phyloP scores from a whole-genome alignment of 2,888 invertebrate species.

The Epirrhoe alternata region DNA sequence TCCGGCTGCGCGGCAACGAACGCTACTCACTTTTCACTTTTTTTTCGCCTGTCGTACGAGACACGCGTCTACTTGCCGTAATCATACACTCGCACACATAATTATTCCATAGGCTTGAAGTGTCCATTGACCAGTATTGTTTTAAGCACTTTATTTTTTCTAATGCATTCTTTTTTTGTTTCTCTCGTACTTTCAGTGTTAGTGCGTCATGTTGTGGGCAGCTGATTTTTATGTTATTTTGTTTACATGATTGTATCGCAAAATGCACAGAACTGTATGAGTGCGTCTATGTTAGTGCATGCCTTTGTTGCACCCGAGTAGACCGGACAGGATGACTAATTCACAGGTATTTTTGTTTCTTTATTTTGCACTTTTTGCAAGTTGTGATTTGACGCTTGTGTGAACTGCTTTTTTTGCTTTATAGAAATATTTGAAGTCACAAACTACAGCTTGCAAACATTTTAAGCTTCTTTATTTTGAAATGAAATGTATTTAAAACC shows the following conservation, averaged over 20 bases:
- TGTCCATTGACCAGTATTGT: conserved; percentile 47
- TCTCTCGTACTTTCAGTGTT: conserved; percentile 80
- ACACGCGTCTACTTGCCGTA: conserved; percentile 71
- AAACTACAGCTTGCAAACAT: conserved; percentile 33
- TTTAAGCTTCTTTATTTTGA: conserved; percentile 16
- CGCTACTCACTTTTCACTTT: conserved; percentile 78
- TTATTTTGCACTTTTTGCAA: conserved; percentile 60
- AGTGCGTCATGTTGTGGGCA: conserved; percentile 79
- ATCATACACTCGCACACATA: conserved; percentile 57
- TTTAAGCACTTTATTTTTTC: conserved; percentile 58
- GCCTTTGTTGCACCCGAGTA: conserved; percentile 76
- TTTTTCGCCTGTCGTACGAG: conserved; percentile 73
- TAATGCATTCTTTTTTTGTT: conserved; percentile 75
- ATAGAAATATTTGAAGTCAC: conserved; percentile 7
- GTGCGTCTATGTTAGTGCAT: conserved; percentile 80
- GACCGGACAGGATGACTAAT: conserved; percentile 84
- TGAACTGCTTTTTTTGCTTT: conserved; percentile 30
- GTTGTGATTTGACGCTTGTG: conserved; percentile 42
- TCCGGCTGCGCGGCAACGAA: conserved; percentile 61
- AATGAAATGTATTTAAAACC: neutral
- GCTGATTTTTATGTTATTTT: conserved; percentile 74
- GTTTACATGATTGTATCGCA: conserved; percentile 73
- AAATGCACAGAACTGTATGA: conserved; percentile 78
- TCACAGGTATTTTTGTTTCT: conserved; percentile 83
- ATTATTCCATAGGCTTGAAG: conserved; percentile 58